phyloP scores from a whole-genome alignment of 2,113 vertebrate genomes.

The Prionailurus bengalensis region DNA sequence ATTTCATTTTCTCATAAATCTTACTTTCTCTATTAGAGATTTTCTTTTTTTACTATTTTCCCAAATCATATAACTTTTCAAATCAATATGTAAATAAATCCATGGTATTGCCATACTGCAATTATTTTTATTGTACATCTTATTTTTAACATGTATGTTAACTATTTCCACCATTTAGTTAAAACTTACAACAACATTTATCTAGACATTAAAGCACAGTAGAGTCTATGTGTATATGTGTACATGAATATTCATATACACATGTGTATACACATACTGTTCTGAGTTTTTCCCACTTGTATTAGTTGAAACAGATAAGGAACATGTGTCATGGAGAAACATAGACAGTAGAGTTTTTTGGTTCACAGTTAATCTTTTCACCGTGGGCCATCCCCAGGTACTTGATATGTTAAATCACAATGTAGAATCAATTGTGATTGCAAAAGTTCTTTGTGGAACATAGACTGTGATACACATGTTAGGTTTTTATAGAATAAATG shows the following conservation, averaged over 20 bases:
- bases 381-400: background rate
- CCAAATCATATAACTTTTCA: constrained; percentile 31
- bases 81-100: constrained; percentile 1
- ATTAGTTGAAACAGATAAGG: constrained; percentile 11
- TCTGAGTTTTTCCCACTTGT: background rate
- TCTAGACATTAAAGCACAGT: background rate
- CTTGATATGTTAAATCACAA: background rate
- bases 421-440: constrained; percentile 1
- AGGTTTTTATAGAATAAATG: background rate
- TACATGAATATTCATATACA: background rate
- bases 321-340: background rate
- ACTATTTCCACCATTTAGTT: constrained; percentile 17
- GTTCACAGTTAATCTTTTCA: constrained; percentile 1
- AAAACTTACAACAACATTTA: background rate
- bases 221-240: background rate
- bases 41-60: background rate
- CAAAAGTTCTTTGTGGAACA: background rate
- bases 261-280: background rate
- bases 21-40: constrained; percentile 33
- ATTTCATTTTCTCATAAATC: constrained; percentile 22
- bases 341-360: background rate
- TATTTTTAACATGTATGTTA: background rate
- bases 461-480: background rate
- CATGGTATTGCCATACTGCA: background rate
- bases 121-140: constrained; percentile 47